Percentiles rank a stretch among this genome's conserved stretches.
phyloP scores from a whole-genome alignment of 2,113 vertebrate genomes.

The Odocoileus virginianus region DNA sequence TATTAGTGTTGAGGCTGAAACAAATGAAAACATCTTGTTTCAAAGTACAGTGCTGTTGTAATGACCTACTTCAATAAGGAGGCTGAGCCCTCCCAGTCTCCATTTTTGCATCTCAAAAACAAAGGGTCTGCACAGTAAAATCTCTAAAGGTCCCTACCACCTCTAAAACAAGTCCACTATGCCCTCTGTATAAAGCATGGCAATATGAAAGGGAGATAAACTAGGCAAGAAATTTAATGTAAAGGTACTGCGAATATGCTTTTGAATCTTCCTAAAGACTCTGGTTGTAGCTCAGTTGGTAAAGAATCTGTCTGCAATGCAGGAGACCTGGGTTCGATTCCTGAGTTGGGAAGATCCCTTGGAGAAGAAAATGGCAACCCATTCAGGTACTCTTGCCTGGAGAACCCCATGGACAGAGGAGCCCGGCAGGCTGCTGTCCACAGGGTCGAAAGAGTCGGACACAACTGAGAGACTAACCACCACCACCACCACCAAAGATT shows the following conservation, averaged over 20 bases:
- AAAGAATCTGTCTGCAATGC: not conserved
- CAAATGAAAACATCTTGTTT: not conserved
- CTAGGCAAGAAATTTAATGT: not conserved
- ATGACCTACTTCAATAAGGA: not conserved
- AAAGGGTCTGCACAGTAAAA: not conserved
- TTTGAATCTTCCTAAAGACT: not conserved
- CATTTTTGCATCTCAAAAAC: not conserved
- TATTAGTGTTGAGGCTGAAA: not conserved
- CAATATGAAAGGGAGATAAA: not conserved
- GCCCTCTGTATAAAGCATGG: not conserved
- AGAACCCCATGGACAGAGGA: not conserved
- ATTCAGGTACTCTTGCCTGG: not conserved
- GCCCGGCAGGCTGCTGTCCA: not conserved
- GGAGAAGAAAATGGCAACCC: not conserved
- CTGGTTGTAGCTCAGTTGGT: not conserved
- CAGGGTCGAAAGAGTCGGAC: not conserved
- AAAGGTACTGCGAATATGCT: not conserved
- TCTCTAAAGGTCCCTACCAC: not conserved
- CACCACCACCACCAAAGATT: not conserved
- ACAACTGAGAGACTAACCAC: not conserved
- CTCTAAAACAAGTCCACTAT: not conserved
- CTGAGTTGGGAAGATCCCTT: not conserved
- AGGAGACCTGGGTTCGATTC: not conserved
- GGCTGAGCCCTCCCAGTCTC: not conserved
- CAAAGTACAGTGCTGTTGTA: not conserved